Base-by-base conservation (phyloP, 2,888 invertebrate species). In the Ochropleura plecta region DNA sequence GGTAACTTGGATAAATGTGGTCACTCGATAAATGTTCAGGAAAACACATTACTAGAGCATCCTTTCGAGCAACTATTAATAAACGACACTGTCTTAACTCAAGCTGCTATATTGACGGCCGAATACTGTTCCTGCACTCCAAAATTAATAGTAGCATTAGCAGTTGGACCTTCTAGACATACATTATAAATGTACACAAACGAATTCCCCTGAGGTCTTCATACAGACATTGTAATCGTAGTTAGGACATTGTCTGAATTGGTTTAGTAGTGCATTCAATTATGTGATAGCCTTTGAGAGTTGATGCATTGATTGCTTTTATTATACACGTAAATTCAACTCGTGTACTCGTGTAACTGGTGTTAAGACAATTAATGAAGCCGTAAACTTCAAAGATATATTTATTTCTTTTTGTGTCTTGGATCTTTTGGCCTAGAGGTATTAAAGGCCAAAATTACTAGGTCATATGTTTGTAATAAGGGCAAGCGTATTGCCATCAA, bases 251-350 rank as follows among this genome's bases (percentile, higher is more conserved):
- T 40, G 64, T 59, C 42, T 16, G 2, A 51, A 55, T 73, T 55
- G 55, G 44, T 62, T 60, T 12, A 62, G 60, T 40, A 40, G 62
- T 44, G 44, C 44, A 80, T 46, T 64, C 30, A 64, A 75, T 81
- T 65, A n/a, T 65, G 20, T 68, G 48, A 68, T 81, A 18, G 14
- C 53, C 14, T 59, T 59, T 42, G 81, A 55, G 78, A 73, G 18
- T 72, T 44, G 12, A 9, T 46, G 64, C 40, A 55, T 74, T 62
- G 65, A 80, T 73, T 55, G 60, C 48, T 60, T 65, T 66, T 30
- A 40, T 57, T 46, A 53, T 5, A n/a, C 62, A 60, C 12, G 0
- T 20, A 6, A 20, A 55, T 20, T 12, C 5, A 55, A 55, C 30
- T 59, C n/a, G 4, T 20, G 7, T 57, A 55, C 30, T 59, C n/a